Conservation (phyloP, 1,140 invertebrate species). For the Trypoxylus dichotomus region DNA sequence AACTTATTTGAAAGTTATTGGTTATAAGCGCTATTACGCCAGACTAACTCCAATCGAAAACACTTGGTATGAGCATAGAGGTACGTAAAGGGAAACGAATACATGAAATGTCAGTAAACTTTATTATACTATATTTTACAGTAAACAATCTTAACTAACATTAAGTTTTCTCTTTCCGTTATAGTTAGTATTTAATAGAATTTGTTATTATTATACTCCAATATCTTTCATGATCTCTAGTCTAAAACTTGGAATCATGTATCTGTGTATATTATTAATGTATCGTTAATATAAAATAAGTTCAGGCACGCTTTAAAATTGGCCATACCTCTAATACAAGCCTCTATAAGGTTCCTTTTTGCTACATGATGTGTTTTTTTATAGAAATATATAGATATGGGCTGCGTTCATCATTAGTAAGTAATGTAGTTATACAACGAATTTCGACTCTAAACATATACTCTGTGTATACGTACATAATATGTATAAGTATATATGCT, state of each 20-base stretch:
- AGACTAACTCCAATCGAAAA: no score
- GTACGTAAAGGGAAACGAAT: neutral
- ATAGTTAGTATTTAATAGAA: neutral
- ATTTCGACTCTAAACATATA: no score
- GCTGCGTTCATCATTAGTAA: neutral
- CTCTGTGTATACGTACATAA: no score
- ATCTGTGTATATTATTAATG: neutral
- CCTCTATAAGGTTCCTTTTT: neutral
- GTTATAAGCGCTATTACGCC: no score
- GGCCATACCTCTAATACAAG: neutral
- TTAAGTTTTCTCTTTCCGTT: neutral
- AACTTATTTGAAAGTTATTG: no score
- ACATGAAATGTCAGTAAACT: neutral
- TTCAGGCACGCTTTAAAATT: neutral
- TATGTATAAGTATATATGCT: no score
- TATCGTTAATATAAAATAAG: neutral
- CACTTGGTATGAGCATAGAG: no score
- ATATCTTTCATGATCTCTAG: neutral
- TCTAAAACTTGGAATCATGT: neutral
- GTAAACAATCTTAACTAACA: conserved; percentile 7
- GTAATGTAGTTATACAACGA: neutral
- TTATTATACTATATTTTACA: neutral
- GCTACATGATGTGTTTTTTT: neutral
- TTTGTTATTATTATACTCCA: neutral
- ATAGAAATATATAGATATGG: neutral